Evolutionary conservation across 2,888 invertebrate species (phyloP).

Genomic region (Limnephilus auricula): DNA sequence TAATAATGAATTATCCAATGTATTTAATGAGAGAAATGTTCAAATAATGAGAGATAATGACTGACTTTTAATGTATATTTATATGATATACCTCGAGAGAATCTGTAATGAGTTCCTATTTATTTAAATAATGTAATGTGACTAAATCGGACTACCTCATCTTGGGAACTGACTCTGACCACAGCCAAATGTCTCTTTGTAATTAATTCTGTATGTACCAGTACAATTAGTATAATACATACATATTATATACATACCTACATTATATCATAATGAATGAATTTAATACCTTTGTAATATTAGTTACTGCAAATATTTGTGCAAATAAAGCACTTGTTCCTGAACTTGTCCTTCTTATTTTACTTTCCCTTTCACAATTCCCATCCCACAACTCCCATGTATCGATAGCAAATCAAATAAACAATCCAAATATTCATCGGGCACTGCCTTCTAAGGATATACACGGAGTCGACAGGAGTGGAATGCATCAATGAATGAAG

Average conservation of each 20-base stretch:
- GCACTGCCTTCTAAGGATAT: too few species aligned
- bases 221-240: neutral
- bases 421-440: too few species aligned
- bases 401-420: too few species aligned
- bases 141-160: conserved; percentile 52
- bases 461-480: neutral
- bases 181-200: conserved; percentile 2
- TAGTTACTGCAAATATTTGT: conserved; percentile 65
- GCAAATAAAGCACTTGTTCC: conserved; percentile 67
- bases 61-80: conserved; percentile 53
- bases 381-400: neutral
- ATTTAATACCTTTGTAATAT: conserved; percentile 55
- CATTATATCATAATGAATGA: conserved; percentile 42
- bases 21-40: conserved; percentile 54
- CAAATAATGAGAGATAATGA: conserved; percentile 57
- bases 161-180: conserved; percentile 27
- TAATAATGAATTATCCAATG: conserved; percentile 42
- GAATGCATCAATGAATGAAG: neutral
- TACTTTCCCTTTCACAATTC: neutral
- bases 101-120: conserved; percentile 62
- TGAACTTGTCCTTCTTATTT: conserved; percentile 54
- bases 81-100: conserved; percentile 34
- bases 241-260: neutral
- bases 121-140: conserved; percentile 60
- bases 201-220: conserved; percentile 56